Conservation (phyloP, 2,888 invertebrate genomes). For the Lepas anatifera region DNA sequence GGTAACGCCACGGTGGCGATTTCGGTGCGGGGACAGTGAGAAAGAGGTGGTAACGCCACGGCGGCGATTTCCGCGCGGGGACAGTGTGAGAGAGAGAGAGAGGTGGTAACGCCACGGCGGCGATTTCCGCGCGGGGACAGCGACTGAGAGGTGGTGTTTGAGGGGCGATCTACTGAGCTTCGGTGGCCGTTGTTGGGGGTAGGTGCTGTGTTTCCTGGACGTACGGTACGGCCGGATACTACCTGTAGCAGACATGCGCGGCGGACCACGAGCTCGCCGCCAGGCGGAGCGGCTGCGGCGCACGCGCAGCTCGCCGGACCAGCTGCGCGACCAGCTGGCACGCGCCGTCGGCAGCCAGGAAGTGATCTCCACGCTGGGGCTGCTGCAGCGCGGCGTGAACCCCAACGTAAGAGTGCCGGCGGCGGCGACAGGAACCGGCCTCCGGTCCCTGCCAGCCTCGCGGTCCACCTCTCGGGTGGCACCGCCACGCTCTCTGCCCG, state of each 20-base stretch:
- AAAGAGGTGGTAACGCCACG: too few species aligned
- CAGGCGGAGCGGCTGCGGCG: constrained; percentile 88
- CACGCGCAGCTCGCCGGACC: constrained; percentile 37
- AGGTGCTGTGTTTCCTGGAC: too few species aligned
- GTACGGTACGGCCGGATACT: too few species aligned
- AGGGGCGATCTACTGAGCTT: too few species aligned
- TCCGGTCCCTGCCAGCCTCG: constrained; percentile 73
- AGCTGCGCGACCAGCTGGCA: constrained; percentile 60
- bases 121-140: too few species aligned
- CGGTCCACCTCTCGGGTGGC: constrained; percentile 56
- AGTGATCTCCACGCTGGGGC: constrained; percentile 88
- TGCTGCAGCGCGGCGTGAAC: constrained; percentile 87
- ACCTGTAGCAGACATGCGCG: constrained; percentile 96
- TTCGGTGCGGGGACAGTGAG: too few species aligned
- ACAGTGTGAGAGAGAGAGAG: too few species aligned
- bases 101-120: too few species aligned
- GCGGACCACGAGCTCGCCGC: constrained; percentile 95
- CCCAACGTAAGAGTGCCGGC: constrained; percentile 96
- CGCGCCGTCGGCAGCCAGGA: constrained; percentile 67
- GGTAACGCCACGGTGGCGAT: too few species aligned
- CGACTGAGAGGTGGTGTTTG: too few species aligned
- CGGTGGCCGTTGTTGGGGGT: too few species aligned
- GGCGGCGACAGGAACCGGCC: constrained; percentile 93
- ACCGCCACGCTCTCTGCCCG: constrained; percentile 74
- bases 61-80: too few species aligned